Evolutionary conservation across 2,888 invertebrate genomes (phyloP), one percentile per base, ranked within the genome.

Genomic region (Amblyteles armatorius): DNA sequence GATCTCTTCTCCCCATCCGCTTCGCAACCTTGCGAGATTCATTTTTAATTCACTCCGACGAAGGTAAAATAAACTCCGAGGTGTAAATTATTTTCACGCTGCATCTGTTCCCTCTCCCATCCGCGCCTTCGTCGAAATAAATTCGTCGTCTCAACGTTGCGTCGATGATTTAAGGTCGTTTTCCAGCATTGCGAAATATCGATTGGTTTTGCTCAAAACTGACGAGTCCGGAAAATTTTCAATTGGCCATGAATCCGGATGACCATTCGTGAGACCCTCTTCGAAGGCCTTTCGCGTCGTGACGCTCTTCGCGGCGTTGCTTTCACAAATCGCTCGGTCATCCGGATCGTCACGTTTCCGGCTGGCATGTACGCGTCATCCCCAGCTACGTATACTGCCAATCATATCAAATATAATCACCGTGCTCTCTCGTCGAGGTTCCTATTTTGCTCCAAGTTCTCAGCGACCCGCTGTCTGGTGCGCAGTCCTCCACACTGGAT

Each of bases 1-100:
- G 11, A 26, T 22, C 19, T 19, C 67, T 50, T 50, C 13, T 9
- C 5, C 52, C 26, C 33, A 52, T 40, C 19, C 5, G 69, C 60
- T 3, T 13, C 48, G 22, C 48, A 26, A 69, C 57, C 69, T 60
- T 26, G 36, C 16, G 33, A 29, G 68, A 60, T 60, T 69, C 40
- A 79, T 44, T 69, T 48, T 69, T 69, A 71, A 79, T 79, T 40
- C 57, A 69, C 60, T 79, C 60, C 50, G 69, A 60, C 60, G 69
- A 29, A 69, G n/a, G 69, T 4, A 69, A 48, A 78, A 78, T 69
- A 68, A 29, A 69, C 69, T 68, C 33, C 13, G n/a, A 33, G 48
- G 29, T 48, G 19, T 57, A 69, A 78, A 60, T 57, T 40, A 22
- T 60, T 48, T 78, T 55, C 36, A 9, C 26, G 11, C 33, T 11